Conservation (phyloP, 1,140 invertebrate species). For the Daktulosphaira vitifoliae region DNA sequence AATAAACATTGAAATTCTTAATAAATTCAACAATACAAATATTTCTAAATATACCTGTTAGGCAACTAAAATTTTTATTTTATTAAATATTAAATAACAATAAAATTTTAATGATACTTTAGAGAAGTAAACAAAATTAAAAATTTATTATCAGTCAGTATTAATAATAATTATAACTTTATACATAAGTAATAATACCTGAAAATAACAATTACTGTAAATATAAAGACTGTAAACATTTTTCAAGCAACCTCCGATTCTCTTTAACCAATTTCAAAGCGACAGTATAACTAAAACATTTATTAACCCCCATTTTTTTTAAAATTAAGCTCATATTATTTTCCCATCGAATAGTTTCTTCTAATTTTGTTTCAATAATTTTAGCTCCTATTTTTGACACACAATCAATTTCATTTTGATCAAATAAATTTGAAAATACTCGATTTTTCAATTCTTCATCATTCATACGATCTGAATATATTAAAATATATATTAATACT, state of each 20-base stretch:
- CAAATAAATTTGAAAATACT: conserved; percentile 42
- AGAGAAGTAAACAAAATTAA: no score
- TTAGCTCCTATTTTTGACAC: conserved; percentile 13
- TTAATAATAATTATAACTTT: no score
- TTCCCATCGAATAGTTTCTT: conserved; percentile 35
- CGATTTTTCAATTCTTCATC: conserved; percentile 41
- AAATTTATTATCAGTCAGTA: no score
- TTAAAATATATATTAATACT: conserved; percentile 43
- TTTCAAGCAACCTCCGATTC: conserved; percentile 39
- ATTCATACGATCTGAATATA: conserved; percentile 37
- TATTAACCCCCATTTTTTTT: background rate
- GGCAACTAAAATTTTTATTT: no score
- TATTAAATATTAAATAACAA: no score
- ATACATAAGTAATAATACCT: no score
- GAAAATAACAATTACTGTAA: conserved; percentile 29
- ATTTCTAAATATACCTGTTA: no score
- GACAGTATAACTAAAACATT: conserved; percentile 35
- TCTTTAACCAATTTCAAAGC: conserved; percentile 42
- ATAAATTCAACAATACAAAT: no score
- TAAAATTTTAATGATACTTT: no score
- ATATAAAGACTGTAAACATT: conserved; percentile 35
- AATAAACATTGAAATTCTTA: no score
- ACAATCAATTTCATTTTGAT: conserved; percentile 38
- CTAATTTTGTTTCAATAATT: conserved; percentile 39
- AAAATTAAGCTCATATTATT: conserved; percentile 7